phyloP scores from a whole-genome alignment of 2,797 vertebrate genomes.

The Podargus strigoides region DNA sequence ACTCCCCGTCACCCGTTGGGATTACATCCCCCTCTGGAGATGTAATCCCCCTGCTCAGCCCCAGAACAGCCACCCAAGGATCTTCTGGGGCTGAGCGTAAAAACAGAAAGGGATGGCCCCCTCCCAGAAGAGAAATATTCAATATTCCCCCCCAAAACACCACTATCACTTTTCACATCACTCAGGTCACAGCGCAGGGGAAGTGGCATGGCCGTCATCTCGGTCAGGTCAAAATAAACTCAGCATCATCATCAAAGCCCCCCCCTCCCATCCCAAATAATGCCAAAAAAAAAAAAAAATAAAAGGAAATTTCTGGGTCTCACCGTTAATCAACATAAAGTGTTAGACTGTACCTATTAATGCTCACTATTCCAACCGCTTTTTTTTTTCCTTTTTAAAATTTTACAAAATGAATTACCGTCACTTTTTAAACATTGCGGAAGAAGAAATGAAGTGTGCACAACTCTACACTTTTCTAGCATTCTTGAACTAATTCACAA shows the following conservation, averaged over 20 bases:
- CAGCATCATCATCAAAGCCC: constrained; percentile 1
- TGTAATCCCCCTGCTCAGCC: fast-evolving
- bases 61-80: neutral
- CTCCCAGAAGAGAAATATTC: neutral
- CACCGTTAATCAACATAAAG: constrained; percentile 74
- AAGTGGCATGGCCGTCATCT: constrained; percentile 41
- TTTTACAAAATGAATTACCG: constrained; percentile 82
- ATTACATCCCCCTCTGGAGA: neutral
- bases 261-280: neutral
- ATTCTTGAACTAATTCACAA: constrained; percentile 90
- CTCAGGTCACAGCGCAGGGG: constrained; percentile 17
- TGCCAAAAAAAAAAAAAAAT: constrained; percentile 13
- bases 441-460: constrained; percentile 82
- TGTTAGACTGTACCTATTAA: constrained; percentile 78
- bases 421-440: constrained; percentile 77
- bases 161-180: constrained; percentile 70
- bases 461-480: constrained; percentile 90
- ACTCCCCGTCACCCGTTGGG: fast-evolving
- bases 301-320: constrained; percentile 66
- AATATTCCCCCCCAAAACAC: fast-evolving
- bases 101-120: too few relatives aligned
- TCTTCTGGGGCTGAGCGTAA: neutral
- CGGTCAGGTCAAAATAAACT: constrained; percentile 11
- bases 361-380: constrained; percentile 78
- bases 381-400: constrained; percentile 71